Evolutionary conservation across 2,113 vertebrate genomes (phyloP), one percentile per base, ranked within the genome.

Genomic region (Macaca nemestrina): DNA sequence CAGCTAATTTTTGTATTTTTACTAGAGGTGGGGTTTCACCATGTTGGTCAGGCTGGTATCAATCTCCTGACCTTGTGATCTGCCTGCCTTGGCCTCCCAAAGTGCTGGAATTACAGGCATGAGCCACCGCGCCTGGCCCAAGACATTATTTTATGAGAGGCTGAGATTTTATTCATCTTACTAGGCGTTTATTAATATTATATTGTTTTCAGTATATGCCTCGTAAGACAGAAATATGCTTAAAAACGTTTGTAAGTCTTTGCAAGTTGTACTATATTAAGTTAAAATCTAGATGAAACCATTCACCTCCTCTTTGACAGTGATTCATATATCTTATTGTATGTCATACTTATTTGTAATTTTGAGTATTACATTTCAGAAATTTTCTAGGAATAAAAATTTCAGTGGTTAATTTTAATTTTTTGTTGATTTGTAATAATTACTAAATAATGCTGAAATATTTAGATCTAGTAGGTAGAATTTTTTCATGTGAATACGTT

Each of bases 391-490:
- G 50, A 48, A 27, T 76, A 84, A 8, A 8, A 50, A 64, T 82
- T 93, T 5, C 43, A n/a, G 45, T 88, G 81, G 59, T 93, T 88
- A 52, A 61, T 90, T 91, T 96, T 82, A 72, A 96, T 40, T 90
- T 8, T 68, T 67, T 35, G 0, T 90, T 14, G 79, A 8, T 73
- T 17, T 84, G 32, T 40, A 79, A 30, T 88, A 45, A 68, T 50
- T 95, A 67, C 57, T 84, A 11, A 55, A 22, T 59, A 70, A 76
- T 88, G 12, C 45, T 80, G 75, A 93, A 57, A 85, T 84, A 20
- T 35, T 5, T 87, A 90, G n/a, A 35, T 70, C 6, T 10, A 88
- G 20, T 87, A 80, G 81, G 27, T 78, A 30, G 38, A 90, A 43
- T 17, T 38, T 68, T 73, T 92, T 75, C 35, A 59, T 16, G 6